Conservation (phyloP, 2,113 vertebrate genomes). For the Alouatta palliata region DNA sequence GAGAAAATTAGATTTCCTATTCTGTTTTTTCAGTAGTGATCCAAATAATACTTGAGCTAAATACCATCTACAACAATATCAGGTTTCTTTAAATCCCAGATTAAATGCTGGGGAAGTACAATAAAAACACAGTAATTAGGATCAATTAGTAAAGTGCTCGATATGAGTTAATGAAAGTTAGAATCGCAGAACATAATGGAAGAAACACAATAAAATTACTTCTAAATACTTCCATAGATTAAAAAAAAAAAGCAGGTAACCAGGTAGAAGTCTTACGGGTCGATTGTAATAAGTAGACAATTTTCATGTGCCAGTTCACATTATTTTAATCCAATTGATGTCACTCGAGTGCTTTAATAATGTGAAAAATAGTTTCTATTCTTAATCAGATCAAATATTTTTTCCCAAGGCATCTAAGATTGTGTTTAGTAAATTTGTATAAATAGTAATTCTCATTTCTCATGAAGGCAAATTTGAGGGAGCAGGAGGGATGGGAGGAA, state of each 20-base stretch:
- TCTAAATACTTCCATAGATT: neutral
- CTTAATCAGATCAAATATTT: slow-evolving; percentile 27
- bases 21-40: neutral
- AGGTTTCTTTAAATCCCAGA: slow-evolving; percentile 24
- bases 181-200: neutral
- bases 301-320: neutral
- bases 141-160: neutral
- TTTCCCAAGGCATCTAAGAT: neutral
- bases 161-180: neutral
- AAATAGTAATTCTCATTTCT: neutral
- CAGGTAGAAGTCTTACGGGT: neutral
- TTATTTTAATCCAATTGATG: neutral
- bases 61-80: neutral
- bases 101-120: slow-evolving; percentile 1
- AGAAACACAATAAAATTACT: slow-evolving; percentile 18
- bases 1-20: slow-evolving; percentile 5
- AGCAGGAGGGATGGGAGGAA: neutral
- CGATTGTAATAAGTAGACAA: neutral
- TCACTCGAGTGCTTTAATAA: neutral
- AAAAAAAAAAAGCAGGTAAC: neutral
- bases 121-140: slow-evolving; percentile 4
- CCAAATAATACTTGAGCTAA: neutral
- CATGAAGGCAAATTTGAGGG: neutral
- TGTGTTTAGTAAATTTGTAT: slow-evolving; percentile 16
- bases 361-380: neutral